Conservation (phyloP, 1,140 invertebrate genomes). For the Pemphigus obesinymphae region DNA sequence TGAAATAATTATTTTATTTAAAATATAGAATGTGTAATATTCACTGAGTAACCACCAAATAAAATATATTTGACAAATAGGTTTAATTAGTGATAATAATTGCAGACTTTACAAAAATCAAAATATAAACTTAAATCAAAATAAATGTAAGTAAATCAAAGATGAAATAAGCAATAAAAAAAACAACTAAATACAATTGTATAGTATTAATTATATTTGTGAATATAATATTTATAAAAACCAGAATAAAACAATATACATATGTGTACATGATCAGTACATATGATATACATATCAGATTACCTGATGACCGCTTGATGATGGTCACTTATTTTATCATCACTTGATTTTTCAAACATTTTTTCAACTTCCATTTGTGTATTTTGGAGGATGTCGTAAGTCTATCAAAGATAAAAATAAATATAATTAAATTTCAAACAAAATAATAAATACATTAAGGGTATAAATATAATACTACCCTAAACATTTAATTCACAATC, state of each 20-base stretch:
- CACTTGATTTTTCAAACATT: background rate
- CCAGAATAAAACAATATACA: background rate
- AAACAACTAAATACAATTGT: background rate
- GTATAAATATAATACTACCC: background rate
- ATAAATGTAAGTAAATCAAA: background rate
- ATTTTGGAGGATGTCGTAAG: slow-evolving; percentile 25
- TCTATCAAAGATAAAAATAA: background rate
- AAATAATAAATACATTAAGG: background rate
- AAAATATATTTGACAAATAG: background rate
- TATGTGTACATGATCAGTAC: background rate
- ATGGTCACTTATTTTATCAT: slow-evolving; percentile 20
- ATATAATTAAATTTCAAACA: background rate
- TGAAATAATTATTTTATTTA: too few relatives aligned
- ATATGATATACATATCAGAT: background rate
- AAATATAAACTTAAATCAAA: too few relatives aligned
- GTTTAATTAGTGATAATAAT: background rate
- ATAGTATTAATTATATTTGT: background rate
- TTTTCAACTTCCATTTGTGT: slow-evolving; percentile 34
- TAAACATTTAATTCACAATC: too few relatives aligned
- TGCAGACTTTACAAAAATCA: background rate
- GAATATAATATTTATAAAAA: background rate
- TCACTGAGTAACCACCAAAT: background rate
- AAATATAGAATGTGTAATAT: too few relatives aligned
- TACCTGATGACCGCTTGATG: slow-evolving; percentile 34
- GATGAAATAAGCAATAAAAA: background rate